Percentiles rank a stretch among this genome's conserved stretches.
phyloP scores from a whole-genome alignment of 2,888 invertebrate species.

The Timema podura region DNA sequence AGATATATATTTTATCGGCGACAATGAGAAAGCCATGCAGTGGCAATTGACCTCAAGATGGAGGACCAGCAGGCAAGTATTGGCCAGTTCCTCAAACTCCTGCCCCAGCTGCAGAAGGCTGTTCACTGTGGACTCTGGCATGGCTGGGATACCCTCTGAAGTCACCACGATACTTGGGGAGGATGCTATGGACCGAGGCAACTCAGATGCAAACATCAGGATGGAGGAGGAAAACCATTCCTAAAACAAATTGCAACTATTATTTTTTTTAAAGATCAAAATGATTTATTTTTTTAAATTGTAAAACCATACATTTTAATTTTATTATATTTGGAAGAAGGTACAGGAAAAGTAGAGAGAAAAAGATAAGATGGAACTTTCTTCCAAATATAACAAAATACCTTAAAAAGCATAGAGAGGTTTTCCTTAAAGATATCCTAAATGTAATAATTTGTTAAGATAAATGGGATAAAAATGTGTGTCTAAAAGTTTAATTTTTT shows the following conservation, averaged over 20 bases:
- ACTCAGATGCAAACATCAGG: slow-evolving; percentile 54
- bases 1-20: too few relatives aligned
- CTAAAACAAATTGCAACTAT: slow-evolving; percentile 43
- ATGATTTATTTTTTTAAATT: slow-evolving; percentile 19
- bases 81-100: slow-evolving; percentile 83
- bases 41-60: slow-evolving; percentile 73
- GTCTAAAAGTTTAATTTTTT: too few relatives aligned
- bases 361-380: too few relatives aligned
- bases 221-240: slow-evolving; percentile 76
- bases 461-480: slow-evolving; percentile 35
- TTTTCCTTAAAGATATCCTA: background rate
- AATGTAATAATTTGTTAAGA: slow-evolving; percentile 32
- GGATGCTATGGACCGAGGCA: slow-evolving; percentile 48
- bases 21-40: background rate
- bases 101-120: slow-evolving; percentile 66
- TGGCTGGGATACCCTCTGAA: slow-evolving; percentile 34
- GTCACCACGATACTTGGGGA: slow-evolving; percentile 24
- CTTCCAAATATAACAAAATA: too few relatives aligned
- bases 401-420: too few relatives aligned
- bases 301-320: slow-evolving; percentile 4
- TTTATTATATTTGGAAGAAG: too few relatives aligned
- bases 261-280: slow-evolving; percentile 2
- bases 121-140: slow-evolving; percentile 57
- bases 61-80: slow-evolving; percentile 84
- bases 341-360: too few relatives aligned